Base-by-base conservation (phyloP, 1,140 invertebrate species). In the Sminthurides bifidus region DNA sequence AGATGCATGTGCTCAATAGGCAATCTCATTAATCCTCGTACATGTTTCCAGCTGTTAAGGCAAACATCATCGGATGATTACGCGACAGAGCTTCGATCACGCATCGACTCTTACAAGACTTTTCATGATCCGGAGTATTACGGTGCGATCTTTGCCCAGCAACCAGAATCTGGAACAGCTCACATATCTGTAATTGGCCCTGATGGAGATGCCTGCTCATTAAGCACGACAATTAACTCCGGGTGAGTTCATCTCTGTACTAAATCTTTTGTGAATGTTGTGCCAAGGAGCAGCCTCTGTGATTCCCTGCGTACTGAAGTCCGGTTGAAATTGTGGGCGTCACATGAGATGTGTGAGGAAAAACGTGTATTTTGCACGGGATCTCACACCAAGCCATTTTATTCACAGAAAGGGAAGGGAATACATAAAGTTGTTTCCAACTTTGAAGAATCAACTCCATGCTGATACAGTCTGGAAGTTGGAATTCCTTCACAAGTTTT, bases 191-290 rank as follows among this genome's bases (percentile, higher is more conserved):
- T 97, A 23, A 71, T 97, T 44, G 84, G 82, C 4, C 76, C 78
- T 2, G 80, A 92, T 70, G 93, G 93, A 0, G 87, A 94, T 75
- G 94, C 92, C 19, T 87, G 96, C 10, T 83, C 90, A 2, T 80
- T 91, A 27, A 97, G 93, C 2, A 90, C 87, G 65, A 92, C 90
- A 6, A 80, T 98, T 14, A 97, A 98, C 72, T 76, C 79, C 21
- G 82, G 85, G 92, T 96, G 29, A 57, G 44, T 8, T 52, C 37
- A 53, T 29, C 19, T 40, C 45, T 35, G 30, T 29, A 27, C 43
- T 46, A 24, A 37, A 6, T 35, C 17, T 33, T n/a, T 46, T 21
- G 33, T 10, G 33, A 35, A 35, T 12, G 40, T 43, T 6, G 21
- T 43, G 40, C 21, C 14, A 8, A 19, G 8, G 21, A 10, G 6